A percentile compares a stretch with the other conserved stretches of the same genome.
phyloP scores from a whole-genome alignment of 2,113 vertebrate genomes.

The Hemibagrus wyckioides region DNA sequence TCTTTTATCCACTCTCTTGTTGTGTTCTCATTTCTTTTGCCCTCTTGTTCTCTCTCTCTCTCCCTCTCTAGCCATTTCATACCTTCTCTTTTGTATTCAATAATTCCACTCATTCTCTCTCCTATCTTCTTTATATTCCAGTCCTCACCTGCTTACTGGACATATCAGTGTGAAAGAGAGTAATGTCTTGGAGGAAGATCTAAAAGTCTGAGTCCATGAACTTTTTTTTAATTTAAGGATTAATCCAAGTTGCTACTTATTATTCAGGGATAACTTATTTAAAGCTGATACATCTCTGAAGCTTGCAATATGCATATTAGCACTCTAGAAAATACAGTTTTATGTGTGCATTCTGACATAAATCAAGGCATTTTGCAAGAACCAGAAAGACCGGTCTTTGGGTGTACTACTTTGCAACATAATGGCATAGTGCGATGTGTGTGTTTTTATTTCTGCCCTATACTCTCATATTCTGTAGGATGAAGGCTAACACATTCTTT shows the following conservation, averaged over 20 bases:
- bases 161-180: conserved; percentile 1
- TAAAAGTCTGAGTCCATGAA: not conserved
- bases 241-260: not conserved
- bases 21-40: not conserved
- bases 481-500: not conserved
- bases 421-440: not conserved
- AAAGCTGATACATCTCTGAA: not conserved
- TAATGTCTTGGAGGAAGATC: not conserved
- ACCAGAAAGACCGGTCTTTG: not conserved
- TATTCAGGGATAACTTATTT: not conserved
- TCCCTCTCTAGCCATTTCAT: not conserved
- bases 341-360: not conserved
- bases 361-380: not conserved
- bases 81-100: not conserved
- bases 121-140: not conserved
- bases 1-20: conserved; percentile 11
- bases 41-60: conserved; percentile 9
- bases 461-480: not conserved
- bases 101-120: not conserved
- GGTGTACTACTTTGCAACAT: not conserved
- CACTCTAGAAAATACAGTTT: not conserved
- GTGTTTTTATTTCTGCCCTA: not conserved
- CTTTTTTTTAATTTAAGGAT: conserved; percentile 1
- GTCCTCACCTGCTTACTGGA: conserved; percentile 32
- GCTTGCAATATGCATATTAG: not conserved